Evolutionary conservation across 2,888 invertebrate species (phyloP).

Genomic region (Minunthozetes semirufus): DNA sequence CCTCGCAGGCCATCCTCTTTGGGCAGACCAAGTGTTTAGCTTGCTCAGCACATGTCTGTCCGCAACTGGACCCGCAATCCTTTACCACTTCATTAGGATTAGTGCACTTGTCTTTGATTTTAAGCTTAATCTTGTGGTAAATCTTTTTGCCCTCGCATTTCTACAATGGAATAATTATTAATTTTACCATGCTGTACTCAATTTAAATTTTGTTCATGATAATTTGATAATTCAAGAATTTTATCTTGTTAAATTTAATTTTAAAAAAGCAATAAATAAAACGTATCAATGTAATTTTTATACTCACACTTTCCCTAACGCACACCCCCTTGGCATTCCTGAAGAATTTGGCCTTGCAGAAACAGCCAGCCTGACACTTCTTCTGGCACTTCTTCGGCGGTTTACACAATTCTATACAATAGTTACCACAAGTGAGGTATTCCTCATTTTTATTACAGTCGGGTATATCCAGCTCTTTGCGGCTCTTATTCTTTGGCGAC

Average conservation of each 20-base stretch:
- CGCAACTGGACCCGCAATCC: neutral
- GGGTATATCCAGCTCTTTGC: neutral
- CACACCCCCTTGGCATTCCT: neutral
- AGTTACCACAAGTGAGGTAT: neutral
- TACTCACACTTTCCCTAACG: neutral
- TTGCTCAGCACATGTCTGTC: neutral
- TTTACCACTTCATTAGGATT: neutral
- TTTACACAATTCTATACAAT: conserved; percentile 12
- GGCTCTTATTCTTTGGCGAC: neutral
- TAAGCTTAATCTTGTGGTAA: neutral
- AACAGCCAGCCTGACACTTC: neutral
- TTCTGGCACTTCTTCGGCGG: neutral
- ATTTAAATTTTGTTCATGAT: too few relatives aligned
- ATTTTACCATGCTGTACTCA: too few relatives aligned
- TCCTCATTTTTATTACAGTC: neutral
- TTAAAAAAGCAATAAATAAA: too few relatives aligned
- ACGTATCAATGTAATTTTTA: neutral
- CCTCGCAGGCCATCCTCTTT: neutral
- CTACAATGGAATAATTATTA: too few relatives aligned
- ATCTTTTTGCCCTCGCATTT: neutral
- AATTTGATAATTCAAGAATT: too few relatives aligned
- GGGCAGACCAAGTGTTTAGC: neutral
- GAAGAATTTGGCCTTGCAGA: neutral
- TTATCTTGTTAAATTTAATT: too few relatives aligned
- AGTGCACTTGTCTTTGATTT: neutral